A percentile compares a stretch with the other conserved stretches of the same genome.
Conservation (phyloP, 2,888 invertebrate genomes). For the Deilephila porcellus region DNA sequence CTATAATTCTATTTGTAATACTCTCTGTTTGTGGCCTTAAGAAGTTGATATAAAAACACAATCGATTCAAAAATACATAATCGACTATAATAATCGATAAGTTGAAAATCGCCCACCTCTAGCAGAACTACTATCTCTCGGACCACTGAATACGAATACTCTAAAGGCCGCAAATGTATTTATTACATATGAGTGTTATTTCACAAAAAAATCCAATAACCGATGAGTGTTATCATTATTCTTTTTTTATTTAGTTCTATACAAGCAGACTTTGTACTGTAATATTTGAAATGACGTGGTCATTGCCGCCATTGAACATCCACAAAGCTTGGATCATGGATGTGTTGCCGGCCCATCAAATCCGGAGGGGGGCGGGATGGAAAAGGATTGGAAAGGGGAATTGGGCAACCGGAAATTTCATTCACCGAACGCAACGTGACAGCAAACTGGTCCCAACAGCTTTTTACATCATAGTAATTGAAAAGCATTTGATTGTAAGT, state of each 20-base stretch:
- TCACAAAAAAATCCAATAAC: neutral
- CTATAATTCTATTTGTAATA: neutral
- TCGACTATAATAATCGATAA: neutral
- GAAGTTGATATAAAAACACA: neutral
- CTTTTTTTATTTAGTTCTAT: neutral
- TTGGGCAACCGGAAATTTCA: too few species aligned
- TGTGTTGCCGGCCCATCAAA: too few species aligned
- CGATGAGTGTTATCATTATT: neutral
- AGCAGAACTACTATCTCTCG: constrained; percentile 7
- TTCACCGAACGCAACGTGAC: too few species aligned
- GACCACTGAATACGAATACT: constrained; percentile 4
- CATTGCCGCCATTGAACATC: too few species aligned
- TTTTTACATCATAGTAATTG: too few species aligned
- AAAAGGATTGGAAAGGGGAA: too few species aligned
- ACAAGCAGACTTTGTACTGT: neutral
- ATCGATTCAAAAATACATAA: neutral
- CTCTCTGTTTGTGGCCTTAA: neutral
- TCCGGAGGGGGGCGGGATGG: too few species aligned
- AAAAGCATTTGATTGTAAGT: too few species aligned
- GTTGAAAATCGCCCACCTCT: neutral
- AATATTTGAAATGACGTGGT: too few species aligned
- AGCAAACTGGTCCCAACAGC: too few species aligned
- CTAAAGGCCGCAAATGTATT: constrained; percentile 6
- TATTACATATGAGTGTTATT: neutral
- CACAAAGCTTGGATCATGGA: too few species aligned